A percentile compares a stretch with the other conserved stretches of the same genome.
Evolutionary conservation across 2,797 vertebrate genomes (phyloP).

Genomic region (Hyperoplus immaculatus): DNA sequence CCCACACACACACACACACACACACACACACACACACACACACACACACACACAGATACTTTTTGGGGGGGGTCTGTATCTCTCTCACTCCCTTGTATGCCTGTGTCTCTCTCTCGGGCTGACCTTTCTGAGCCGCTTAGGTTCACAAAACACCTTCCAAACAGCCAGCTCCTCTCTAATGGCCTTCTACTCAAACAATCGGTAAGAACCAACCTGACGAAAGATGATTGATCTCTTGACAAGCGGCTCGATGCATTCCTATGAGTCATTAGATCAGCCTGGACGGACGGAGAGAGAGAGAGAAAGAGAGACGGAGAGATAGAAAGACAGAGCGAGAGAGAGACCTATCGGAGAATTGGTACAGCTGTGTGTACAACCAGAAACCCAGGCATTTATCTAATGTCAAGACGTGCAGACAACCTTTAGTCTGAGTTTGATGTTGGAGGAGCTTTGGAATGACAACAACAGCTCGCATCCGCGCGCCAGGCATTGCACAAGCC

Average conservation of each 20-base stretch:
- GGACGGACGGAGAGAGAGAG: slow-evolving; percentile 69
- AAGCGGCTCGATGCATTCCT: slow-evolving; percentile 86
- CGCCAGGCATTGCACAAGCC: slow-evolving; percentile 19
- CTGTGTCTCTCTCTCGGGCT: slow-evolving; percentile 73
- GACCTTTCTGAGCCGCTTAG: slow-evolving; percentile 89
- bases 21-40: slow-evolving; percentile 17
- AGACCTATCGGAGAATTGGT: slow-evolving; percentile 85
- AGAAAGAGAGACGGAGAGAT: slow-evolving; percentile 47
- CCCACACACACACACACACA: slow-evolving; percentile 14
- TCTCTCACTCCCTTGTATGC: slow-evolving; percentile 45
- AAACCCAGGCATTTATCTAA: slow-evolving; percentile 82
- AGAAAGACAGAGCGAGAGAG: slow-evolving; percentile 67
- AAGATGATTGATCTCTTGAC: slow-evolving; percentile 90
- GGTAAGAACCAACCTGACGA: slow-evolving; percentile 84
- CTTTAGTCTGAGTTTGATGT: slow-evolving; percentile 83
- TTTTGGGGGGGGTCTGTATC: slow-evolving; percentile 37
- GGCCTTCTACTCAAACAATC: slow-evolving; percentile 88
- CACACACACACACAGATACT: slow-evolving; percentile 17
- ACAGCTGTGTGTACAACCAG: slow-evolving; percentile 81
- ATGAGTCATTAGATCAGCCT: slow-evolving; percentile 87
- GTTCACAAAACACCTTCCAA: slow-evolving; percentile 90
- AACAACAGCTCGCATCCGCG: slow-evolving; percentile 63
- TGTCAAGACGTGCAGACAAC: slow-evolving; percentile 84
- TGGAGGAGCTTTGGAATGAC: slow-evolving; percentile 79
- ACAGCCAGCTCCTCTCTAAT: slow-evolving; percentile 86